Percentiles rank a stretch among this genome's conserved stretches.
phyloP scores from a whole-genome alignment of 2,888 invertebrate genomes.

The Heliconius ismenius region DNA sequence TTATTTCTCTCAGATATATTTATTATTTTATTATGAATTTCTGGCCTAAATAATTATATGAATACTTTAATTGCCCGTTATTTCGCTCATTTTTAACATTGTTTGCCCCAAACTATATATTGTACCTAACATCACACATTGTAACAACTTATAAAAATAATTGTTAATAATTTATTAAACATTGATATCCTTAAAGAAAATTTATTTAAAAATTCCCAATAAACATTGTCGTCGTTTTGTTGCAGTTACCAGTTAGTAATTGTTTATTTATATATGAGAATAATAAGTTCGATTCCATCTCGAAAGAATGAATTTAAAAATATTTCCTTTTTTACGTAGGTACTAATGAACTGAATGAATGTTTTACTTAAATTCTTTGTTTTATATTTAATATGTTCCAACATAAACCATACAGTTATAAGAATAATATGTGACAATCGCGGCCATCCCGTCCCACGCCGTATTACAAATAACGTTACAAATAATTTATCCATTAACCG shows the following conservation, averaged over 20 bases:
- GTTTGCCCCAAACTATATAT: constrained; percentile 1
- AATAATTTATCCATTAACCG: background rate
- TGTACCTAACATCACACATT: constrained; percentile 19
- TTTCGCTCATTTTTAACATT: background rate
- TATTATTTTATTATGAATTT: background rate
- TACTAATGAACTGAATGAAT: background rate
- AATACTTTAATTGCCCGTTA: background rate
- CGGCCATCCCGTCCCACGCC: background rate
- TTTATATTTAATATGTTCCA: background rate
- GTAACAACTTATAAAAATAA: constrained; percentile 36
- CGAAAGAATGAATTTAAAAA: background rate
- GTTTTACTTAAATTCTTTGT: background rate
- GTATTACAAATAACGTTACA: background rate
- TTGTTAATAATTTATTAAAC: constrained; percentile 48
- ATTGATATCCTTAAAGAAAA: constrained; percentile 23
- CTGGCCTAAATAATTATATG: constrained; percentile 1
- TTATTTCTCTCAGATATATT: background rate
- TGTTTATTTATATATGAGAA: background rate
- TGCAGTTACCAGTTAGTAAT: background rate
- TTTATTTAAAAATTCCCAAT: background rate
- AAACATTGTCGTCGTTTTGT: background rate
- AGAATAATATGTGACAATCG: background rate
- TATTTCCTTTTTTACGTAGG: background rate
- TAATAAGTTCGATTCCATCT: background rate
- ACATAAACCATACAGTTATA: background rate